phyloP scores from a whole-genome alignment of 2,888 invertebrate genomes.

The Chouioia cunea region DNA sequence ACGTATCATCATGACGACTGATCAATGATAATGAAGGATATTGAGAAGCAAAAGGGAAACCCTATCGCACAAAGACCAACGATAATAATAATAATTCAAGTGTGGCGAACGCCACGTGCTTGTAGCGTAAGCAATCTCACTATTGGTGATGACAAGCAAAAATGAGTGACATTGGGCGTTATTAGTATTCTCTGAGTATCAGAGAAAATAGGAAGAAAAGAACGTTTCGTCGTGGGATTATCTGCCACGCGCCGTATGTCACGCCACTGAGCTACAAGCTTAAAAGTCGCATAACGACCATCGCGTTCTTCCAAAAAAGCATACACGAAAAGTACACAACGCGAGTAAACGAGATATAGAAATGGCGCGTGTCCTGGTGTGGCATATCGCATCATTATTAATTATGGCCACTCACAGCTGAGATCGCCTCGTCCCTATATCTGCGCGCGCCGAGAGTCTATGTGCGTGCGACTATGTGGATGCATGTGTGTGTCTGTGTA shows the following conservation, averaged over 20 bases:
- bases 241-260: no score
- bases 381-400: constrained; percentile 56
- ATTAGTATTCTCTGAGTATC: no score
- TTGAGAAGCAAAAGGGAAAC: no score
- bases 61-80: no score
- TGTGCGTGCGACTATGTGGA: constrained; percentile 28
- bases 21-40: no score
- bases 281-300: constrained; percentile 32
- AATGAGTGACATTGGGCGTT: no score
- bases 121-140: no score
- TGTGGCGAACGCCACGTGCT: no score
- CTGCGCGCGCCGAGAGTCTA: background rate
- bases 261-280: constrained; percentile 14
- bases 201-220: constrained; percentile 1
- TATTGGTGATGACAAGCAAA: no score
- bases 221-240: constrained; percentile 11
- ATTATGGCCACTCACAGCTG: constrained; percentile 42
- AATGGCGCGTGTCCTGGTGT: constrained; percentile 1
- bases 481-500: constrained; percentile 10
- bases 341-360: no score
- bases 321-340: constrained; percentile 3
- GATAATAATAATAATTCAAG: no score
- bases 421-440: constrained; percentile 8
- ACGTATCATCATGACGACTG: no score
- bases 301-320: constrained; percentile 5